Evolutionary conservation across 1,140 invertebrate species (phyloP), one percentile per base, ranked within the genome.

Genomic region (Cheumatopsyche charites): DNA sequence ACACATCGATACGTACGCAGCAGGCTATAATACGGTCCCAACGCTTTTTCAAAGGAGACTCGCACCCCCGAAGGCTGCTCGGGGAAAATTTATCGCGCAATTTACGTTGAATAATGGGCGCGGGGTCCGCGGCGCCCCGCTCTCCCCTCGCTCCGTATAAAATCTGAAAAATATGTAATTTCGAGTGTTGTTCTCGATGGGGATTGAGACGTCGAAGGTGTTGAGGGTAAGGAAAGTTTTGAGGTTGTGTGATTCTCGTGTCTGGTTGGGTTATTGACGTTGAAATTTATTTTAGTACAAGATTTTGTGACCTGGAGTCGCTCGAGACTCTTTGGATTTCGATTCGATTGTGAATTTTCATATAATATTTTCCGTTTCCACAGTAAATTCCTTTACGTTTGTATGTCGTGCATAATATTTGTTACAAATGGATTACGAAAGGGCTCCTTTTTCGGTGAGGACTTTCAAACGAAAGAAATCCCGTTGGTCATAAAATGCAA

Each of bases 71-170:
- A 29, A 19, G n/a, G n/a, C 47, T 23, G 23, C 23, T n/a, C 63
- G n/a, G 63, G n/a, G 29, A 29, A 66, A 66, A 66, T 66, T 66
- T 66, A 66, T 66, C 63, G 63, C 5, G 63, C 63, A 66, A 66
- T 66, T 66, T 66, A 66, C 43, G 63, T 66, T 66, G 63, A 66
- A 66, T 66, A 66, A 66, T 66, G 63, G 63, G 43, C 47, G 42
- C 43, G 47, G 29, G 29, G 29, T 36, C 29, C 3, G 19, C 47
- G 15, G 42, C 11, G 63, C 42, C n/a, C 36, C n/a, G 63, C 23
- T 58, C 21, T 23, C 21, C 49, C 49, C 17, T 52, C 12, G 55
- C 7, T 12, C 11, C 12, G 17, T 25, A 5, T 19, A 17, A 52
- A 52, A 15, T 15, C 9, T 7, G 55, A 25, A 9, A 23, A 58